Evolutionary conservation across 2,797 vertebrate species (phyloP), one percentile per base, ranked within the genome.

Genomic region (Momotus momota): DNA sequence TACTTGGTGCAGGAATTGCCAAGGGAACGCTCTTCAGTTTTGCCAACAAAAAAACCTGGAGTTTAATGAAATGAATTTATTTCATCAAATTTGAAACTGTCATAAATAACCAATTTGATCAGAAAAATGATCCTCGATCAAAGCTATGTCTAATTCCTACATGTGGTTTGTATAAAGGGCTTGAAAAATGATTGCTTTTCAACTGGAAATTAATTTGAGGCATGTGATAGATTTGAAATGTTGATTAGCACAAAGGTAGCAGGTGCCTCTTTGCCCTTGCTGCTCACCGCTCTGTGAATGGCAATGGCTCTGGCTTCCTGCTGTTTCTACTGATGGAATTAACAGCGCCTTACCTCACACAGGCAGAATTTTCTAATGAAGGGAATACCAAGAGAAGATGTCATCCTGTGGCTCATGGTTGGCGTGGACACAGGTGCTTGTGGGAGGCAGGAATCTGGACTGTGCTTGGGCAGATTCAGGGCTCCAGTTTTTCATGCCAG

Each of bases 41-140:
- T 96, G 84, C 58, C 74, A 96, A 95, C 67, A 96, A 85, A 94
- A 95, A 85, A 86, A 91, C 31, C 31, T 69, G 49, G 75, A 91
- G 54, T 95, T 96, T 90, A 93, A 45, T 54, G 45, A 90, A 95
- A 85, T 66, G 29, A 88, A 77, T 91, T 80, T 86, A 72, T 82
- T 83, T 80, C 33, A 86, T 86, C 60, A 65, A 72, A 83, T 91
- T 81, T 86, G 40, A 87, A 96, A 93, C 57, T 45, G 46, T 64
- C 46, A 35, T 46, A 91, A 92, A 89, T 77, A 96, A 89, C 21
- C 5, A 65, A 88, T 88, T 80, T 74, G 54, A 88, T 74, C 65
- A 81, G 65, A 86, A 95, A 81, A 88, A 79, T 51, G 46, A 82
- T 64, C 27, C 40, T 72, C 45, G 88, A 7, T 86, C 78, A 94